Base-by-base conservation (phyloP, 2,113 vertebrate species). In the Ophthalmotilapia sp. region DNA sequence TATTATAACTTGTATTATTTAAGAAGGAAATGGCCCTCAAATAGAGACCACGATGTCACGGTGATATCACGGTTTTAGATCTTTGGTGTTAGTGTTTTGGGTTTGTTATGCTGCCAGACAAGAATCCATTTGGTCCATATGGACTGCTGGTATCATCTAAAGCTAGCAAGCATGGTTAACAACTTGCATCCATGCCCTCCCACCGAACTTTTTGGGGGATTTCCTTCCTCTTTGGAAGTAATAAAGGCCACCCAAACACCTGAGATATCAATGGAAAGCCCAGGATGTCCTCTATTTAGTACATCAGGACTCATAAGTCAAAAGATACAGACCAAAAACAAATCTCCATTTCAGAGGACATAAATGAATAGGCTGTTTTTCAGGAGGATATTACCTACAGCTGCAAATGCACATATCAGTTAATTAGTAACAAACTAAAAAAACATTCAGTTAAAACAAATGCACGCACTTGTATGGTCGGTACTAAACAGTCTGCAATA, bases 31-130 rank as follows among this genome's bases (percentile, higher is more conserved):
- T 60, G 56, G 26, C 26, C 56, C 56, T 6, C 14, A 60, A 60
- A 60, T 4, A 17, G 14, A 31, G 8, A 60, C 56, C 56, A 60
- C 3, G 0, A 31, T 17, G 56, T 31, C 56, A 33, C 0, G 0
- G 56, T 60, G 56, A 60, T 60, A 17, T 60, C 0, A 60, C 2
- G 0, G 0, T 60, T 65, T 38, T 38, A 19, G 33, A 38, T 40
- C 62, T 13, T 68, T n/a, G 36, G 6, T 13, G 10, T 62, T 62
- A 0, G 6, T 62, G 33, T 8, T 68, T n/a, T 68, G 33, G 19
- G 60, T 68, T 68, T 68, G 3, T 68, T 68, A 38, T 68, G 11
- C 10, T 40, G 62, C 11, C 19, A 21, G 10, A 38, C 9, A 65
- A 65, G 17, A 65, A 36, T 8, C n/a, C 3, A 68, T 14, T 21